Base-by-base conservation (phyloP, 2,888 invertebrate genomes). In the Hedya salicella region DNA sequence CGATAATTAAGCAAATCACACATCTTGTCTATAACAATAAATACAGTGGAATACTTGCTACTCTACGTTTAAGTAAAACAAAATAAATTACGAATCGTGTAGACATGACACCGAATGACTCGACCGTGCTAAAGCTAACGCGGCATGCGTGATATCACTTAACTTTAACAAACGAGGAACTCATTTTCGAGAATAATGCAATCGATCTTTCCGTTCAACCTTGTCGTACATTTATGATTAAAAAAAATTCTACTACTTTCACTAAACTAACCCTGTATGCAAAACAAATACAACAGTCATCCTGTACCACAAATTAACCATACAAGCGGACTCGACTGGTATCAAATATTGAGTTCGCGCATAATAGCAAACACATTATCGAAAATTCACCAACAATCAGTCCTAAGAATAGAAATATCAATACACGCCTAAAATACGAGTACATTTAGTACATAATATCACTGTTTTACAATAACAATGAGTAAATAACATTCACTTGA, bases 1-100 rank as follows among this genome's bases (percentile, higher is more conserved):
- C 76, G 74, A 81, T 80, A 85, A 81, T 75, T 78, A 81, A 84
- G 82, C 80, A 82, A 84, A 82, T 79, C 84, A 84, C 82, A 83
- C 80, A 72, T 81, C 73, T 79, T 32, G 78, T 82, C 81, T 86
- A 78, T 76, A 90, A 86, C 86, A 87, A 89, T 87, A 88, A 89
- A 89, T 89, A 89, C 84, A 89, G 81, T 85, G 88, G 86, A 87
- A 90, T 88, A 84, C 76, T 80, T 73, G 70, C 87, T 86, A 87
- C 74, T 67, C 80, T 85, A 83, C 73, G 54, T 75, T 74, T 72
- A 77, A 77, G 78, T 79, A 78, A n/a, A 75, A 81, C 83, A 77
- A 78, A 85, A 83, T 82, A 84, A 81, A 80, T 83, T 78, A 83
- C 77, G 76, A 78, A 75, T 62, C 77, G 70, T 68, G 71, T 74